These are phyloP conservation scores for Thaumetopoea pityocampa DNA, from an alignment of 1,140 invertebrate species.

Conservation along the genomic window DNA sequence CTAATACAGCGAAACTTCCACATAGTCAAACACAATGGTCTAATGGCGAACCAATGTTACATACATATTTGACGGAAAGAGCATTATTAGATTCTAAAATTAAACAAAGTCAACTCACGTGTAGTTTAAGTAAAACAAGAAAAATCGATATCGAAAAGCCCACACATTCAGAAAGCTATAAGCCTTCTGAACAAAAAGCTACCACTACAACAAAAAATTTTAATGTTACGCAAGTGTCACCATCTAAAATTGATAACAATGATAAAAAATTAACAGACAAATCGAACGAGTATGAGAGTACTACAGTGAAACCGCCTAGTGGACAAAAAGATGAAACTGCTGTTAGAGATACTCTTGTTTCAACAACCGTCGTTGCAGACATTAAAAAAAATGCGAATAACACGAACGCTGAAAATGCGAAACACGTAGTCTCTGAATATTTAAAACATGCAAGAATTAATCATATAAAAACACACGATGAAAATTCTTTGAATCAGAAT, in stretches of 20 bases:
- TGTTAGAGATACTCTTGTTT: constrained; percentile 14
- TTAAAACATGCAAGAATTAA: constrained; percentile 78
- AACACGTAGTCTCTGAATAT: constrained; percentile 79
- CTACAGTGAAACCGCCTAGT: constrained; percentile 2
- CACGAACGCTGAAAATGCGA: constrained; percentile 67
- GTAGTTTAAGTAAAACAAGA: constrained; percentile 47
- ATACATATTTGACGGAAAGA: constrained; percentile 85
- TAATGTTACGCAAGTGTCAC: constrained; percentile 15
- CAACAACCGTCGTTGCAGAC: constrained; percentile 22
- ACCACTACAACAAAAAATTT: constrained; percentile 14
- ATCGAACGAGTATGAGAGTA: constrained; percentile 24
- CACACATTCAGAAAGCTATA: constrained; percentile 29
- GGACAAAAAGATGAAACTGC: constrained; percentile 27
- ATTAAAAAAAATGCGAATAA: constrained; percentile 32
- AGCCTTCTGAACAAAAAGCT: constrained; percentile 19
- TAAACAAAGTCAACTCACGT: constrained; percentile 79
- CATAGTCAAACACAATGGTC: constrained; percentile 76
- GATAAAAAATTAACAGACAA: constrained; percentile 18
- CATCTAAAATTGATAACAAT: constrained; percentile 13
- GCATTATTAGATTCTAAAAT: constrained; percentile 84
- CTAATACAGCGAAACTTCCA: constrained; percentile 79
- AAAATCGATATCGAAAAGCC: constrained; percentile 53
- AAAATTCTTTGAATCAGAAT: constrained; percentile 35
- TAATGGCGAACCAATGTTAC: constrained; percentile 80
- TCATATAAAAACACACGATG: constrained; percentile 68